A percentile compares a stretch with the other conserved stretches of the same genome.
phyloP scores from a whole-genome alignment of 2,888 invertebrate genomes.

The Odontocolon sp. region DNA sequence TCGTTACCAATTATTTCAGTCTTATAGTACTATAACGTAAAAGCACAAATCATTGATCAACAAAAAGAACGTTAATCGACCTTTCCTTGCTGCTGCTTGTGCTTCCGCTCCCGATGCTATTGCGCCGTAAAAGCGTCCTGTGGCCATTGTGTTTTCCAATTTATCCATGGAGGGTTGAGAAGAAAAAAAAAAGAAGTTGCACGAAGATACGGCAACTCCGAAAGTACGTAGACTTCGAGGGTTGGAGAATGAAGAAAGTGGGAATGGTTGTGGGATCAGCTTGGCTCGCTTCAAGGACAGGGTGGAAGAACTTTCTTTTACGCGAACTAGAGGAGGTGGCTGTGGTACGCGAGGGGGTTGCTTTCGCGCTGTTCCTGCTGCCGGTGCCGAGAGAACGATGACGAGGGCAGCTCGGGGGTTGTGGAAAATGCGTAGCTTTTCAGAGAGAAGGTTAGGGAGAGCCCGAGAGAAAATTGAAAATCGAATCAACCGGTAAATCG shows the following conservation, averaged over 20 bases:
- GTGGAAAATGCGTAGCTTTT: conserved; percentile 70
- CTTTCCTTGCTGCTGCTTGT: conserved; percentile 20
- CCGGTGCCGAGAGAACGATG: conserved; percentile 36
- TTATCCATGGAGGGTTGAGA: conserved; percentile 40
- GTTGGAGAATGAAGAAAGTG: conserved; percentile 17
- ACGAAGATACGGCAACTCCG: conserved; percentile 44
- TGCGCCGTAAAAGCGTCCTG: conserved; percentile 43
- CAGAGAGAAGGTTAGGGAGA: conserved; percentile 63
- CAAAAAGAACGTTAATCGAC: conserved; percentile 44
- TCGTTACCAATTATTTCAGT: conserved; percentile 44
- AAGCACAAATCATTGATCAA: conserved; percentile 52
- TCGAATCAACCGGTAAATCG: conserved; percentile 75
- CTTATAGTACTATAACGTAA: conserved; percentile 24
- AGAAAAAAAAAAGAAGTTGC: conserved; percentile 42
- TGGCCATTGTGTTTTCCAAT: conserved; percentile 63
- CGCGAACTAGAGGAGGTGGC: conserved; percentile 25
- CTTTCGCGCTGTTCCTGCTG: conserved; percentile 49
- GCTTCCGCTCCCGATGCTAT: conserved; percentile 20
- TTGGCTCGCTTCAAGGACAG: conserved; percentile 44
- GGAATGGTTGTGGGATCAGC: conserved; percentile 42
- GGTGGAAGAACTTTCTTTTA: conserved; percentile 57
- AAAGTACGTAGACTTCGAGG: conserved; percentile 53
- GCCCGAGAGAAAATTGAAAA: conserved; percentile 74
- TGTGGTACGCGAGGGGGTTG: no score
- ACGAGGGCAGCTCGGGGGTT: conserved; percentile 51